These are phyloP conservation scores for Telmatherina bonti DNA, from an alignment of 2,797 vertebrate genomes.

Conservation along the genomic window DNA sequence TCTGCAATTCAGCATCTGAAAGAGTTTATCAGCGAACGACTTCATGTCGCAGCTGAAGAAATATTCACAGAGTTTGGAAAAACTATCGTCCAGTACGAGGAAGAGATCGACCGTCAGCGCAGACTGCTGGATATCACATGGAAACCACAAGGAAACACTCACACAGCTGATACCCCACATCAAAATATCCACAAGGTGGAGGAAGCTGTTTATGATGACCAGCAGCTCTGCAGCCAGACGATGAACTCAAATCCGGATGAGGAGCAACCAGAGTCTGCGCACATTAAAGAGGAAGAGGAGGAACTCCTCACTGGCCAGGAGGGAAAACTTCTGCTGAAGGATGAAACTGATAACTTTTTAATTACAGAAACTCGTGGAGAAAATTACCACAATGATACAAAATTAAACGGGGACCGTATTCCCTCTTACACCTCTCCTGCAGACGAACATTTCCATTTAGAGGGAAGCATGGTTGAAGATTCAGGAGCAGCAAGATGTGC, in stretches of 20 bases:
- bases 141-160: neutral
- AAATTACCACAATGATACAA: neutral
- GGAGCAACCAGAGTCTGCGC: neutral
- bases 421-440: neutral
- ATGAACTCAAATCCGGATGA: neutral
- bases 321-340: neutral
- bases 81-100: no score
- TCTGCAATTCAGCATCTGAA: neutral
- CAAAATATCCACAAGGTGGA: neutral
- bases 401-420: neutral
- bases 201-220: neutral
- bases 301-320: neutral
- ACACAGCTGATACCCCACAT: neutral
- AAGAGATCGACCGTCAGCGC: no score
- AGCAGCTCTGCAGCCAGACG: neutral
- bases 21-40: constrained; percentile 11
- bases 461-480: no score
- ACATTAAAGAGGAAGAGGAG: neutral
- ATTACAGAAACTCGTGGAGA: neutral
- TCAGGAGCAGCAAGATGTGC: neutral
- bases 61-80: constrained; percentile 17
- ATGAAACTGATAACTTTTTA: neutral
- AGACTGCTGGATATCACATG: no score
- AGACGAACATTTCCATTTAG: neutral
- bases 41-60: neutral